Evolutionary conservation across 1,140 invertebrate genomes (phyloP).

Genomic region (Calycopis cecrops): DNA sequence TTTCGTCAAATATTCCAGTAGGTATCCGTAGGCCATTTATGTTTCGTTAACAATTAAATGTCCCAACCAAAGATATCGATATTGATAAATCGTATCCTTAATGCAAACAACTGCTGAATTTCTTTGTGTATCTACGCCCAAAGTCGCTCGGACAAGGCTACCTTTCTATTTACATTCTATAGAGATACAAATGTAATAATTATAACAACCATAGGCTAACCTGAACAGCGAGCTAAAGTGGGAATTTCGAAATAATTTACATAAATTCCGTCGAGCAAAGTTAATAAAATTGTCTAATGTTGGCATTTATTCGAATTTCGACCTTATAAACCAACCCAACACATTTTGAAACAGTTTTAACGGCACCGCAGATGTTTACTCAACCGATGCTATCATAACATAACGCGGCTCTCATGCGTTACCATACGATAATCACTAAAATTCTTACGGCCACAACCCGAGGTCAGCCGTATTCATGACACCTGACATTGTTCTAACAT

Average conservation of each 20-base stretch:
- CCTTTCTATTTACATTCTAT: conserved; percentile 40
- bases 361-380: conserved; percentile 18
- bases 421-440: conserved; percentile 53
- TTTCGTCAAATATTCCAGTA: too few species aligned
- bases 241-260: conserved; percentile 19
- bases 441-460: conserved; percentile 48
- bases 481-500: conserved; percentile 68
- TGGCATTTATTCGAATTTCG: background rate
- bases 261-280: conserved; percentile 8
- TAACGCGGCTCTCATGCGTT: conserved; percentile 29
- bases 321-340: background rate
- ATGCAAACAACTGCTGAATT: conserved; percentile 22
- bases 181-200: conserved; percentile 27
- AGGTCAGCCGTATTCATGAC: conserved; percentile 64
- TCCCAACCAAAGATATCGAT: too few species aligned
- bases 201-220: conserved; percentile 20
- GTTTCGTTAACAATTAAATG: too few species aligned
- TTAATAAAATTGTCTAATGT: conserved; percentile 1
- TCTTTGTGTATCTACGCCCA: conserved; percentile 30
- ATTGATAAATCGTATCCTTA: too few species aligned
- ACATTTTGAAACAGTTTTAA: background rate
- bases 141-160: conserved; percentile 32
- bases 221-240: conserved; percentile 15
- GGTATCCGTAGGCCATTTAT: too few species aligned
- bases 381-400: conserved; percentile 29